A percentile compares a stretch with the other conserved stretches of the same genome.
Conservation (phyloP, 2,797 vertebrate species). For the Gouania willdenowi region DNA sequence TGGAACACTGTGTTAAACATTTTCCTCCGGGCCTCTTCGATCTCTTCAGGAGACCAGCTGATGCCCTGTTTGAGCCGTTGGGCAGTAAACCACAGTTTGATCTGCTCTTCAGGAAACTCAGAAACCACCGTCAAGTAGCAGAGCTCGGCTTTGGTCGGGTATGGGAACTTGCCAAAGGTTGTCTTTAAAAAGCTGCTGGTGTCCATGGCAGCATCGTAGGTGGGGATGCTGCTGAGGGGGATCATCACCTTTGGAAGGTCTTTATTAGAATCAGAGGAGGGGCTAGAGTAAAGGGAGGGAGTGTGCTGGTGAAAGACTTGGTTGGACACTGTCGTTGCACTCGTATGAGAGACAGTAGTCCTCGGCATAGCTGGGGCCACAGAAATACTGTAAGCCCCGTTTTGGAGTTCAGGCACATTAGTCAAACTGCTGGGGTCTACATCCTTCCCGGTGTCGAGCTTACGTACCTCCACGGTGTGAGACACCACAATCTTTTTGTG, state of each 20-base stretch:
- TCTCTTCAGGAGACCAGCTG: constrained; percentile 98
- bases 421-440: constrained; percentile 66
- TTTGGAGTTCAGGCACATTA: constrained; percentile 75
- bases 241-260: constrained; percentile 98
- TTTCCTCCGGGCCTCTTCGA: constrained; percentile 93
- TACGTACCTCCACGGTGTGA: constrained; percentile 85
- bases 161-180: constrained; percentile 97
- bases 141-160: constrained; percentile 97
- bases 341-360: constrained; percentile 81
- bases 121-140: constrained; percentile 97
- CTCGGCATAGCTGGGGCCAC: constrained; percentile 83
- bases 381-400: constrained; percentile 77
- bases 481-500: constrained; percentile 88
- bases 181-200: constrained; percentile 97
- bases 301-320: constrained; percentile 79
- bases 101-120: constrained; percentile 96
- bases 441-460: constrained; percentile 66
- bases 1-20: constrained; percentile 99
- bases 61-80: constrained; percentile 97
- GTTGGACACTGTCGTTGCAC: constrained; percentile 74
- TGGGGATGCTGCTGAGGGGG: constrained; percentile 97
- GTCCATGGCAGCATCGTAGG: constrained; percentile 94
- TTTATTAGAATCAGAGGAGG: constrained; percentile 76
- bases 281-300: constrained; percentile 64
- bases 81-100: constrained; percentile 99